Evolutionary conservation across 1,140 invertebrate species (phyloP).

Genomic region (Hyles euphorbiae): DNA sequence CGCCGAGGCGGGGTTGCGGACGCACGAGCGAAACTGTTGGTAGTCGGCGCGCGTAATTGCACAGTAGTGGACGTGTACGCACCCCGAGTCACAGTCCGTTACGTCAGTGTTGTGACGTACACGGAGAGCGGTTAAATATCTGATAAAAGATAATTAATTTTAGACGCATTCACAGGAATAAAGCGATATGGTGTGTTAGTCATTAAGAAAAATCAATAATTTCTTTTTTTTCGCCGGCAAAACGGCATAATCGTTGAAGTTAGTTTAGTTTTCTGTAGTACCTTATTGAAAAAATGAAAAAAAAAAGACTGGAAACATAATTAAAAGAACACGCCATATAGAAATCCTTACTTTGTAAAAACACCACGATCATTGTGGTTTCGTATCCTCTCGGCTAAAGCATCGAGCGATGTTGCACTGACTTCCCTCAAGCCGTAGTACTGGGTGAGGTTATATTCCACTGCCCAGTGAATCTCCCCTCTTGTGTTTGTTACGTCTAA

Average conservation of each 20-base stretch:
- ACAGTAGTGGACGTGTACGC: constrained; percentile 87
- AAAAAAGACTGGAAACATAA: not conserved
- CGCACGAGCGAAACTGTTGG: constrained; percentile 82
- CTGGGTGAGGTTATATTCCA: constrained; percentile 87
- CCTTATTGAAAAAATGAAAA: not conserved
- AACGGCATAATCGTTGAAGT: no score
- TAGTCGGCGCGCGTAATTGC: constrained; percentile 88
- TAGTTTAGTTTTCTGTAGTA: no score
- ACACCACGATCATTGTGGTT: constrained; percentile 46
- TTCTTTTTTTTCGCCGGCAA: no score
- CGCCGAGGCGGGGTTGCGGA: constrained; percentile 84
- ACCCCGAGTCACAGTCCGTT: constrained; percentile 79
- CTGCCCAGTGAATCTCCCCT: constrained; percentile 83
- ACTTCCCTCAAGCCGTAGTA: constrained; percentile 84
- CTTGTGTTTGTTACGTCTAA: constrained; percentile 88
- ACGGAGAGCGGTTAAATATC: constrained; percentile 76
- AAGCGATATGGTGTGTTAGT: no score
- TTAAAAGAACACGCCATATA: no score
- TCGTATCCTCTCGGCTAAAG: constrained; percentile 80
- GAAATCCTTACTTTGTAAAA: constrained; percentile 49
- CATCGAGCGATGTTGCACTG: constrained; percentile 82
- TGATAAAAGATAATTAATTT: constrained; percentile 18
- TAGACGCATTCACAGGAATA: not conserved
- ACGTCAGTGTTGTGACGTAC: constrained; percentile 70
- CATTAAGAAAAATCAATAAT: no score